These are phyloP conservation scores for Eidolon helvum DNA, from an alignment of 2,113 vertebrate species.

Conservation along the genomic window DNA sequence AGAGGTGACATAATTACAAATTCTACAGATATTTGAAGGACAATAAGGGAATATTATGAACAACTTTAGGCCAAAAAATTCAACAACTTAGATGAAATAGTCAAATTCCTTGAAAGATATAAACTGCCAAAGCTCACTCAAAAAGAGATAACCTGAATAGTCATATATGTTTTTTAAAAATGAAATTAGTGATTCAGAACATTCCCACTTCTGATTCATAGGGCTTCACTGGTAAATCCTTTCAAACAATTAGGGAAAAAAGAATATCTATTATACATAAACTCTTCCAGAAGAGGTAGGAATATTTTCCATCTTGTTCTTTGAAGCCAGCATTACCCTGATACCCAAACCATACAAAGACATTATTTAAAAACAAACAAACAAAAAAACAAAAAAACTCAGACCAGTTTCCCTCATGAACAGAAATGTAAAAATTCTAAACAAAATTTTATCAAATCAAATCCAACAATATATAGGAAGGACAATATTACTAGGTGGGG, in stretches of 20 bases:
- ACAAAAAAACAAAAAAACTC: background rate
- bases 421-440: slow-evolving; percentile 13
- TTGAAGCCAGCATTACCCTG: background rate
- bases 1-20: background rate
- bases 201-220: background rate
- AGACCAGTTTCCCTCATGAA: background rate
- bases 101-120: background rate
- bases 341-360: background rate
- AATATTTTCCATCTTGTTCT: background rate
- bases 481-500: background rate
- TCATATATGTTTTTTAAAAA: background rate
- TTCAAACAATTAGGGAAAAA: background rate
- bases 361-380: background rate
- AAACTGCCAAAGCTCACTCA: background rate
- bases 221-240: background rate
- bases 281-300: background rate
- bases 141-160: background rate
- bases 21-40: background rate
- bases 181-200: background rate
- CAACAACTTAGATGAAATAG: background rate
- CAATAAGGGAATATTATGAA: background rate
- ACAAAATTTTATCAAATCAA: slow-evolving; percentile 21
- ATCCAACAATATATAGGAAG: background rate
- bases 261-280: background rate
- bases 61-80: background rate